Conservation (phyloP, 2,888 invertebrate genomes). For the Apodemia hepburni region DNA sequence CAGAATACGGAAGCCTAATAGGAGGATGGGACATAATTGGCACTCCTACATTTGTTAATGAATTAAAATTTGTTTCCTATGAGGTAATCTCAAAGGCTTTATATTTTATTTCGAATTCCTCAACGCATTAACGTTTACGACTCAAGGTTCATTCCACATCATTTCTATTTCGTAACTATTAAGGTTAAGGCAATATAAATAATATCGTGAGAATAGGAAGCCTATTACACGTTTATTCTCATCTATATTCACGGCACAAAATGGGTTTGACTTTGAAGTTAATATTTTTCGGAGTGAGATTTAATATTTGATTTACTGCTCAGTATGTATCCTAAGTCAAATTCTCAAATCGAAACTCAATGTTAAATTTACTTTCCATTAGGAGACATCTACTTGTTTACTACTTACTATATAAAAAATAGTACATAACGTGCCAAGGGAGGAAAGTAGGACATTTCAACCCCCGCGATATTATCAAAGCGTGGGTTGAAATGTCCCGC, state of each 20-base stretch:
- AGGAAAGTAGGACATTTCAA: no score
- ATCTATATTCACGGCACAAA: conserved; percentile 9
- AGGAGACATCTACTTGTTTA: no score
- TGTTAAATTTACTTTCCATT: no score
- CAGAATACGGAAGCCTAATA: not conserved
- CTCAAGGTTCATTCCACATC: conserved; percentile 41
- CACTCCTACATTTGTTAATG: conserved; percentile 12
- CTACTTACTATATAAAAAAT: no score
- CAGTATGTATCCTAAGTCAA: no score
- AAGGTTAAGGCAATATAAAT: conserved; percentile 20
- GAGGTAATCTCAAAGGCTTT: conserved; percentile 14
- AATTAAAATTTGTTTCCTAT: conserved; percentile 14
- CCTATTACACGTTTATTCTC: conserved; percentile 11
- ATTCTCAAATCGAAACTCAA: no score
- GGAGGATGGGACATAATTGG: conserved; percentile 10
- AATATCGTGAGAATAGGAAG: conserved; percentile 17
- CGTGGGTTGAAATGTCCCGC: no score
- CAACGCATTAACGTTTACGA: conserved; percentile 8
- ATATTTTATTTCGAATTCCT: conserved; percentile 20
- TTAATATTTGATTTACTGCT: not conserved
- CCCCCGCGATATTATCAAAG: no score
- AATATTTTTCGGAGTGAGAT: not conserved
- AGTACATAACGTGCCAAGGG: no score
- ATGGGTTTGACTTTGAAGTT: conserved; percentile 2
- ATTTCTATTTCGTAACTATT: conserved; percentile 23